These are phyloP conservation scores for Hippoglossus stenolepis DNA, from an alignment of 2,113 vertebrate genomes.

Conservation along the genomic window DNA sequence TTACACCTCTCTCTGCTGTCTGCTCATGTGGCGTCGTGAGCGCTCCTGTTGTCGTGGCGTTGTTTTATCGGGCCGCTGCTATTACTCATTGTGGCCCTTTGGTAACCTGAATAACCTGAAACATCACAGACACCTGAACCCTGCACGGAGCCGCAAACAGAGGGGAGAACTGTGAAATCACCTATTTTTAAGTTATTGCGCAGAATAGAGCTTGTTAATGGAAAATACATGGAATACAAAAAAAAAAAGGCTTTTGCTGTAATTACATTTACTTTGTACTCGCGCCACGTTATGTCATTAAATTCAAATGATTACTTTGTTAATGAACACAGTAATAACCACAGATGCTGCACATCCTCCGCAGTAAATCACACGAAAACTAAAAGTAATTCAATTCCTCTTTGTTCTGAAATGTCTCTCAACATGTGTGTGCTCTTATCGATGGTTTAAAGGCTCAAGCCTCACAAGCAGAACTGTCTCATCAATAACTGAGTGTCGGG, in stretches of 20 bases:
- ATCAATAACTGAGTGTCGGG: background rate
- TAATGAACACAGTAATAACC: background rate
- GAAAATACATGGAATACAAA: background rate
- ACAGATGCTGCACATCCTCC: background rate
- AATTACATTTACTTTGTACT: background rate
- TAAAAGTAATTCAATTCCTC: background rate
- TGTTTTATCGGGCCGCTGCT: conserved; percentile 58
- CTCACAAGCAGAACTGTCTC: background rate
- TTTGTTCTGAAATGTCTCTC: background rate
- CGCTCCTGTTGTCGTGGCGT: conserved; percentile 48
- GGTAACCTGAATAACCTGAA: conserved; percentile 52
- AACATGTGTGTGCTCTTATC: background rate
- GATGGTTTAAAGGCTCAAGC: background rate
- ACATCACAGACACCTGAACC: conserved; percentile 31
- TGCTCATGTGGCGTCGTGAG: conserved; percentile 42
- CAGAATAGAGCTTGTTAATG: too few species aligned
- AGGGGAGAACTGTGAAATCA: too few species aligned
- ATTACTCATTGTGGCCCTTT: conserved; percentile 52
- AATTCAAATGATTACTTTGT: background rate
- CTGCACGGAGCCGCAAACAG: background rate
- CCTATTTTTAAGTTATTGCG: background rate
- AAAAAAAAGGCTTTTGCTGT: background rate
- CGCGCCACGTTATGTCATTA: background rate
- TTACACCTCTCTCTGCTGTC: conserved; percentile 51
- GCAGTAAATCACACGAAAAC: background rate